phyloP scores from a whole-genome alignment of 1,140 invertebrate species.

The Drosophila equinoxialis region DNA sequence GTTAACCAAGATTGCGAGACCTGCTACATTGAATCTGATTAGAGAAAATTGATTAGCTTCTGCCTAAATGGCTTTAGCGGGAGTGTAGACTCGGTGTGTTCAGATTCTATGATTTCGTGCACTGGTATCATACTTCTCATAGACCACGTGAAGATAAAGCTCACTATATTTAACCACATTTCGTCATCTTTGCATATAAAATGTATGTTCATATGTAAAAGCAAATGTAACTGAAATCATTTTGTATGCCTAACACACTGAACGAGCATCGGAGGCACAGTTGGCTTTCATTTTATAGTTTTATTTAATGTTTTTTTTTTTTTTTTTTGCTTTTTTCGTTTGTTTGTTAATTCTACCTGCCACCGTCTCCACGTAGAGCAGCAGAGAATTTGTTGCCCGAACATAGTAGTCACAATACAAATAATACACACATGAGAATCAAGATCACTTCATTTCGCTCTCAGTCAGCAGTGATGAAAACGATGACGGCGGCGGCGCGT shows the following conservation, averaged over 20 bases:
- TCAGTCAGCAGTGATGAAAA: not conserved
- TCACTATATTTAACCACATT: not conserved
- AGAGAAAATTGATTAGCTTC: too few species aligned
- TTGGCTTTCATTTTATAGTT: conserved; percentile 3
- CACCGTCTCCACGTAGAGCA: not conserved
- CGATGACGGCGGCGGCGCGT: too few species aligned
- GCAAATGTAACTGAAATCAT: not conserved
- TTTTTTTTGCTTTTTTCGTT: not conserved
- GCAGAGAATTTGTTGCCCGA: not conserved
- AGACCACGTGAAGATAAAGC: not conserved
- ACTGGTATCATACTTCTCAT: too few species aligned
- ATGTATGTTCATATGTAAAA: not conserved
- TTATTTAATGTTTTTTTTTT: conserved; percentile 12
- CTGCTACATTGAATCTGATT: too few species aligned
- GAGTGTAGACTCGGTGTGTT: too few species aligned
- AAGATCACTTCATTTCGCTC: conserved; percentile 7
- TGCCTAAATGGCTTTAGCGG: too few species aligned
- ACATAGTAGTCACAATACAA: not conserved
- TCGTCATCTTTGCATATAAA: not conserved
- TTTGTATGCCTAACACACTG: conserved; percentile 2
- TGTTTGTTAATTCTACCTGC: conserved; percentile 10
- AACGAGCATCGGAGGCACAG: not conserved
- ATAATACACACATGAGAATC: not conserved
- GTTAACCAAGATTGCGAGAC: too few species aligned
- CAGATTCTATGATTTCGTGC: too few species aligned